Evolutionary conservation across 2,888 invertebrate genomes (phyloP).

Genomic region (Meloe dianella): DNA sequence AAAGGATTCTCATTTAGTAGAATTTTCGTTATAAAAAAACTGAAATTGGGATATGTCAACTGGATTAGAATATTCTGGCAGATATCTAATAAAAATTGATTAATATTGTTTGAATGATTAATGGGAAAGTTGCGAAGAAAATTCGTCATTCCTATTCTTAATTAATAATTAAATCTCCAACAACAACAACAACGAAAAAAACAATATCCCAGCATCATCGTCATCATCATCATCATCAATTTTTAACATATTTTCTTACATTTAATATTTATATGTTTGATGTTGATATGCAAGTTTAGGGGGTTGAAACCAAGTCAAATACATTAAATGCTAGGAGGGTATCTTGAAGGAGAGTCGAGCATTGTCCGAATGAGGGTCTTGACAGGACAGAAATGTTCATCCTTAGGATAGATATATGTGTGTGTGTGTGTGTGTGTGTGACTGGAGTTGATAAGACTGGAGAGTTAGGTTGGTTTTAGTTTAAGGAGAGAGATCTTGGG

Average conservation of each 20-base stretch:
- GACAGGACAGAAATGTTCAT: slow-evolving; percentile 45
- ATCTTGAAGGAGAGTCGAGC: slow-evolving; percentile 2
- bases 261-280: background rate
- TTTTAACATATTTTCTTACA: background rate
- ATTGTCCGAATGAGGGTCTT: slow-evolving; percentile 44
- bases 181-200: background rate
- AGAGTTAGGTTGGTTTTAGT: slow-evolving; percentile 32
- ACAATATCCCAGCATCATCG: too few species aligned
- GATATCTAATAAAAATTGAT: background rate
- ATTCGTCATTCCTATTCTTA: background rate
- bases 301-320: slow-evolving; percentile 17
- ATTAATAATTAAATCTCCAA: background rate
- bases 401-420: slow-evolving; percentile 24
- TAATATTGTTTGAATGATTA: background rate
- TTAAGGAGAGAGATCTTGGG: slow-evolving; percentile 32
- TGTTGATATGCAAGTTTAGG: background rate
- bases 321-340: background rate
- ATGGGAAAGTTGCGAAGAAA: background rate
- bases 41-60: too few species aligned
- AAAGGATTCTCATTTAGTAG: background rate
- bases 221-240: background rate
- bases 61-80: background rate
- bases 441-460: slow-evolving; percentile 38
- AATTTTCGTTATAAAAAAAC: too few species aligned
- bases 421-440: background rate